Base-by-base conservation (phyloP, 2,113 vertebrate genomes). In the Colinus virginianus region DNA sequence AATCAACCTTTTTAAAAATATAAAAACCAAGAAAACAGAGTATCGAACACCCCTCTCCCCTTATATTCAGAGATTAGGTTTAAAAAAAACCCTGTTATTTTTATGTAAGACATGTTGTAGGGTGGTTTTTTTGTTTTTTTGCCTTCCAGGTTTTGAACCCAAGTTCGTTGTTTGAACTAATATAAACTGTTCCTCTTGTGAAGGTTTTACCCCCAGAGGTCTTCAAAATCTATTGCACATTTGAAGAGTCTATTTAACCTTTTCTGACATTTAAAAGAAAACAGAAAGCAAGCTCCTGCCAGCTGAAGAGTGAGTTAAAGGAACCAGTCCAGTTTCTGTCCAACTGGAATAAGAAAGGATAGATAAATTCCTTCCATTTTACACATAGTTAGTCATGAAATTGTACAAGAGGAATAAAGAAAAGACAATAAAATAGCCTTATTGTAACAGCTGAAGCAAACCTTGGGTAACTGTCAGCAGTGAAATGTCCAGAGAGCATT, bases 201-300 rank as follows among this genome's bases (percentile, higher is more conserved):
- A 93, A 94, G 90, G 70, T 90, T 80, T 93, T 90, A 88, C 90
- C 93, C 87, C 84, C 48, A 95, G 96, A 97, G 92, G 89, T 96
- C 94, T 96, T 90, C 72, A 77, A 97, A 97, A 97, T 96, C 78
- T 96, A 63, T 93, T 96, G 69, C 91, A 96, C 93, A 97, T 97
- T 97, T 97, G 92, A 97, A 93, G 34, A 97, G 92, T n/a, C 88
- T 95, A 51, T 93, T 96, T 98, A 98, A 98, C 94, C 94, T 98
- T 98, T 97, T 95, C 92, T 98, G 98, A 98, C 97, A 98, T 98
- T 98, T 98, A 97, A 97, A 97, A 97, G 95, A 97, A 98, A 98
- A 96, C 94, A 97, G 97, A 97, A 97, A 97, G 79, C 75, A 86
- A 90, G n/a, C 8, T 34, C 51, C 80, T 97, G 97, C 96, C 97